Evolutionary conservation across 1,140 invertebrate species (phyloP).

Genomic region (Tetranychus cinnabarinus): DNA sequence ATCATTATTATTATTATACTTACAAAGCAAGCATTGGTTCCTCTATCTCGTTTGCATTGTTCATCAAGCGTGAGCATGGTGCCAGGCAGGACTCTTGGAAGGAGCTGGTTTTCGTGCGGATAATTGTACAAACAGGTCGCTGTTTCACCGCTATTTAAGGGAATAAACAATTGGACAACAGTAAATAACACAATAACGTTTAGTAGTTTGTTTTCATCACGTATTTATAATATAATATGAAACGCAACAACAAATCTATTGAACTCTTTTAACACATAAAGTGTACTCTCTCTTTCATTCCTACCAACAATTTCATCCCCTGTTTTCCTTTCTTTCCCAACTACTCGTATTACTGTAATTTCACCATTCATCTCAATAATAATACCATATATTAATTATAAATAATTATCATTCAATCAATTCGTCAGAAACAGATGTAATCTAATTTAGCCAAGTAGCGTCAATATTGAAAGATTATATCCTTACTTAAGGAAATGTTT

Average conservation of each 20-base stretch:
- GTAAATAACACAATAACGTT: not conserved
- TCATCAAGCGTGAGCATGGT: conserved; percentile 66
- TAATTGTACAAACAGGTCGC: conserved; percentile 79
- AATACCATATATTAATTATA: not conserved
- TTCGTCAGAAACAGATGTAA: not conserved
- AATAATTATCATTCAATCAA: not conserved
- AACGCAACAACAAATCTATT: not conserved
- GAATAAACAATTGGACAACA: not conserved
- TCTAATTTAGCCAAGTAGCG: not conserved
- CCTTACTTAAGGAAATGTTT: conserved; percentile 80
- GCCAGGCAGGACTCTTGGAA: conserved; percentile 65
- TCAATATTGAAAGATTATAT: not conserved
- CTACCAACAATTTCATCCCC: too few species aligned
- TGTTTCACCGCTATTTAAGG: conserved; percentile 49
- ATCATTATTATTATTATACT: conserved; percentile 20
- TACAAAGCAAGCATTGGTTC: conserved; percentile 69
- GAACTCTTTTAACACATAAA: not conserved
- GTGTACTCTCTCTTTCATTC: not conserved
- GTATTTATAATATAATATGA: not conserved
- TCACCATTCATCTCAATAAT: not conserved
- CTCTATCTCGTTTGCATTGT: conserved; percentile 72
- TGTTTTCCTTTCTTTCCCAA: too few species aligned
- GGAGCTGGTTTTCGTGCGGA: conserved; percentile 68
- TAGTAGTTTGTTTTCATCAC: not conserved
- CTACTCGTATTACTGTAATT: too few species aligned